These are phyloP conservation scores for Brachypodius melanocephalos DNA, from an alignment of 2,113 vertebrate genomes.

Conservation along the genomic window DNA sequence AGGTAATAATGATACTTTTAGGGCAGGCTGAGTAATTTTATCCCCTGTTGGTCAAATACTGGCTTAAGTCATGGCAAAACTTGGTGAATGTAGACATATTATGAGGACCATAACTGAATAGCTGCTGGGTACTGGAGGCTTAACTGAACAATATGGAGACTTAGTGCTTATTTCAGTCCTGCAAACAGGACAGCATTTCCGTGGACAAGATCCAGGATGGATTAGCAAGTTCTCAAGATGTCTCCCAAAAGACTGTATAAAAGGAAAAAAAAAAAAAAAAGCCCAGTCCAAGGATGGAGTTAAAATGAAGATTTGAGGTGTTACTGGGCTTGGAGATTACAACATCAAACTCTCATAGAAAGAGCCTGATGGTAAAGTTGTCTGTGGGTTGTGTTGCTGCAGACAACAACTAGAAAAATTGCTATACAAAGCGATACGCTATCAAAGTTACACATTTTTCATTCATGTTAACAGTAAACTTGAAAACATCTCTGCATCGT, in stretches of 20 bases:
- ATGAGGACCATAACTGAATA: not conserved
- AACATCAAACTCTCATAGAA: not conserved
- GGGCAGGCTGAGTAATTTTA: not conserved
- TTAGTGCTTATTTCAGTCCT: not conserved
- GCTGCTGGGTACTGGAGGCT: not conserved
- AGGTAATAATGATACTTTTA: not conserved
- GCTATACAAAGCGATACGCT: not conserved
- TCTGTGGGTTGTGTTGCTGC: not conserved
- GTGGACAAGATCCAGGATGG: not conserved
- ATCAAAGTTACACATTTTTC: not conserved
- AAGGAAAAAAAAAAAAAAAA: not conserved
- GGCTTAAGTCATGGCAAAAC: not conserved
- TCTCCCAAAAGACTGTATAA: not conserved
- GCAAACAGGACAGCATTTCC: not conserved
- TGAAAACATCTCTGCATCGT: not conserved
- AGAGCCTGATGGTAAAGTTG: not conserved
- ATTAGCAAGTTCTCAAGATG: not conserved
- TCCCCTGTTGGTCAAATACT: not conserved
- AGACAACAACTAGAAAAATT: not conserved
- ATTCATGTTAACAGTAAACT: not conserved
- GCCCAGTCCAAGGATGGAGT: not conserved
- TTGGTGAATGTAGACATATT: not conserved
- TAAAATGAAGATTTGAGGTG: not conserved
- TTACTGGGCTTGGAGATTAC: not conserved
- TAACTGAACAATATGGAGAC: not conserved